Base-by-base conservation (phyloP, 2,888 invertebrate species). In the Sminthurides aquaticus region DNA sequence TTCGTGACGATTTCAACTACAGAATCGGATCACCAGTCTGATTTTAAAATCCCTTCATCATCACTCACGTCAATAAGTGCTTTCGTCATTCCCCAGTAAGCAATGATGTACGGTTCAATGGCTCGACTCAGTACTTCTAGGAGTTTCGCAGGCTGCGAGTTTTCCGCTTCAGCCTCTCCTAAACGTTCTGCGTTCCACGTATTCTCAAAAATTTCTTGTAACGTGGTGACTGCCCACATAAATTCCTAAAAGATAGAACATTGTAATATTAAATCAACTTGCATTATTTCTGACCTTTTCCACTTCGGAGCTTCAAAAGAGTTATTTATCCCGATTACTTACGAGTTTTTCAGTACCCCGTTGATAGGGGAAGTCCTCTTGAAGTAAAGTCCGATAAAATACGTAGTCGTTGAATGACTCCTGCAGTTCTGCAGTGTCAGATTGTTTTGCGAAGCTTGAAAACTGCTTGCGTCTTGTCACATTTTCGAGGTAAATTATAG, bases 291-390 rank as follows among this genome's bases (percentile, higher is more conserved):
- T 43, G n/a, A 49, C n/a, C n/a, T n/a, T n/a, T n/a, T n/a, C n/a
- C n/a, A n/a, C n/a, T n/a, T n/a, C n/a, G n/a, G 1, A 18, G 20
- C 26, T 25, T 18, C 56, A 56, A 25, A 26, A 56, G 25, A 22
- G 8, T 56, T 26, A 8, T 43, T 43, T 43, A 43, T 28, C 3
- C 57, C 24, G 25, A 15, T 25, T n/a, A 24, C 43, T 48, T 68
- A 69, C 72, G 58, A 64, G 55, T n/a, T 64, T 28, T 56, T 71
- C 72, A 3, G 67, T 59, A 3, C 69, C 70, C 2, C 57, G 57
- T 62, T 68, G 56, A 55, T 65, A 70, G 1, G 70, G 64, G 57
- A 73, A 73, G 56, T 73, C 73, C 62, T 73, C 69, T 27, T 64
- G 60, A 57, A 73, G 63, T 8, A 71, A 54, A n/a, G 61, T 63